Percentiles rank a stretch among this genome's conserved stretches.
Conservation (phyloP, 2,888 invertebrate genomes). For the Mythimna ferrago region DNA sequence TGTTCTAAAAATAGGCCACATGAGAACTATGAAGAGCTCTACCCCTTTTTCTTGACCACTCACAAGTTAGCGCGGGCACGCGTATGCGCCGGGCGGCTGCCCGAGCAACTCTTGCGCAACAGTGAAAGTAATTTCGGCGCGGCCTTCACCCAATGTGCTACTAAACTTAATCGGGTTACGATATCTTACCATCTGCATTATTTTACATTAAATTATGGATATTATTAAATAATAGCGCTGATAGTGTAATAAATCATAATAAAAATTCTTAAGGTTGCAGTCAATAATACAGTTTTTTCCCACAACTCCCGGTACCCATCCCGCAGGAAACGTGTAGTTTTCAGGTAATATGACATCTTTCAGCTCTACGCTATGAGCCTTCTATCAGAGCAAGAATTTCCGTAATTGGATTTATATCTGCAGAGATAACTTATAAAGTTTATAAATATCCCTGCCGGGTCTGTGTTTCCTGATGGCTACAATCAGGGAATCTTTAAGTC, state of each 20-base stretch:
- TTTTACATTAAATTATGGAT: slow-evolving; percentile 29
- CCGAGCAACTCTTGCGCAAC: slow-evolving; percentile 69
- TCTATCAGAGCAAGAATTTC: no score
- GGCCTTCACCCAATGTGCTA: slow-evolving; percentile 83
- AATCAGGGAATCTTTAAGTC: no score
- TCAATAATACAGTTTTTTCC: no score
- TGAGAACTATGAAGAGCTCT: neutral
- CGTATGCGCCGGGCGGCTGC: slow-evolving; percentile 40
- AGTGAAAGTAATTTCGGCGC: slow-evolving; percentile 81
- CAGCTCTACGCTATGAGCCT: no score
- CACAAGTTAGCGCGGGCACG: slow-evolving; percentile 24
- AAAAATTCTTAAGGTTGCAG: no score
- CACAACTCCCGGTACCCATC: no score
- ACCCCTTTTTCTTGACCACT: slow-evolving; percentile 37
- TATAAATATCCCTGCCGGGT: no score
- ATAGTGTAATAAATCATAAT: neutral
- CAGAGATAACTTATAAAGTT: no score
- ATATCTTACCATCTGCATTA: slow-evolving; percentile 64
- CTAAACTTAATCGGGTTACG: slow-evolving; percentile 67
- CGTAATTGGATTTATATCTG: no score
- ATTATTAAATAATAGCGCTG: slow-evolving; percentile 9
- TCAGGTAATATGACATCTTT: no score
- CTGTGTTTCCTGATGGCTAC: no score
- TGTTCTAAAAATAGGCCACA: neutral
- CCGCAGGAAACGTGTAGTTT: no score